Conservation (phyloP, 2,888 invertebrate genomes). For the Melolontha melolontha region DNA sequence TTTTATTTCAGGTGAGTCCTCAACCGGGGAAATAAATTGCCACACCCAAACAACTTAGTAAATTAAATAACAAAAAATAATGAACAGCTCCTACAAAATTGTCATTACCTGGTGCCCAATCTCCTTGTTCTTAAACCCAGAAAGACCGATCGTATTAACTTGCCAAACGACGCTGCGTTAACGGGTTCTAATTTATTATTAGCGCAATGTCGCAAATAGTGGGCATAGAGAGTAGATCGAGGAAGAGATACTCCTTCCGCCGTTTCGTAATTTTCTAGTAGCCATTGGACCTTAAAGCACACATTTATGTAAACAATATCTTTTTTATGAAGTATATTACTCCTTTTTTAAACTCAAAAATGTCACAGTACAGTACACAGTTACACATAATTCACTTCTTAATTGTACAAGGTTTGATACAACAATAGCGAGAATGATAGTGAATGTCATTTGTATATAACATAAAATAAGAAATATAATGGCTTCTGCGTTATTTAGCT, state of each 20-base stretch:
- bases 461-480: too few relatives aligned
- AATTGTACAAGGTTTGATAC: too few relatives aligned
- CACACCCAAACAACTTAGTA: too few relatives aligned
- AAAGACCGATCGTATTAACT: conserved; percentile 98
- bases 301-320: neutral
- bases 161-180: conserved; percentile 99
- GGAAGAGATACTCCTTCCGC: conserved; percentile 79
- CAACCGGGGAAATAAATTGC: conserved; percentile 2
- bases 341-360: too few relatives aligned
- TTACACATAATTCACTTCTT: too few relatives aligned
- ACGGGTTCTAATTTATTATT: conserved; percentile 96
- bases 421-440: too few relatives aligned
- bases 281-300: conserved; percentile 83
- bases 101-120: conserved; percentile 86
- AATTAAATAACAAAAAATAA: conserved; percentile 3
- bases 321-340: too few relatives aligned
- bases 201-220: conserved; percentile 95
- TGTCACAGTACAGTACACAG: too few relatives aligned
- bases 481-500: too few relatives aligned
- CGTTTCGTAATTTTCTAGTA: conserved; percentile 97
- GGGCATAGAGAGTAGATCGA: conserved; percentile 94
- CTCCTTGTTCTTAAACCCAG: conserved; percentile 93
- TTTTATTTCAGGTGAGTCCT: too few relatives aligned
- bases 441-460: too few relatives aligned
- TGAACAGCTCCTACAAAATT: conserved; percentile 41